A percentile compares a stretch with the other conserved stretches of the same genome.
Conservation (phyloP, 2,797 vertebrate genomes). For the Loris lydekkerianus region DNA sequence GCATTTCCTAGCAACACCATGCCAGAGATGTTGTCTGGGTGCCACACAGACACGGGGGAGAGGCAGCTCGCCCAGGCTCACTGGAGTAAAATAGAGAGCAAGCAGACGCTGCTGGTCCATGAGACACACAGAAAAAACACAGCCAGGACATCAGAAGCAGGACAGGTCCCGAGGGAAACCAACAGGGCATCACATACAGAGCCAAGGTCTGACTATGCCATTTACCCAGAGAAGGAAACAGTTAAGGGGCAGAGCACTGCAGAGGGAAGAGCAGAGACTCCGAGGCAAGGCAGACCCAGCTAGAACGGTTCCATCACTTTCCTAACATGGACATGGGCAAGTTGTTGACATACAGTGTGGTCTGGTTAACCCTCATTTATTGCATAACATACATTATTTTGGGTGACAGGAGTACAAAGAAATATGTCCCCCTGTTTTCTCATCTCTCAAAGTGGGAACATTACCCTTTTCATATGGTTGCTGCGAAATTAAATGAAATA, state of each 20-base stretch:
- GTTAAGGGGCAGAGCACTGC: neutral
- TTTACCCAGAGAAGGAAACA: neutral
- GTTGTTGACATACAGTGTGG: neutral
- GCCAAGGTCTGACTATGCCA: neutral
- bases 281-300: neutral
- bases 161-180: neutral
- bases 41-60: slow-evolving; percentile 2
- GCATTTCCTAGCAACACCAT: slow-evolving; percentile 69
- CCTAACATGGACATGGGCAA: neutral
- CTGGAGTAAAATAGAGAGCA: slow-evolving; percentile 58
- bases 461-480: neutral
- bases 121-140: neutral
- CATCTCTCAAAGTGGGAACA: slow-evolving; percentile 11
- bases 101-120: neutral
- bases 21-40: neutral
- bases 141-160: neutral
- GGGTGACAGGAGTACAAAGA: neutral
- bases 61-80: slow-evolving; percentile 27
- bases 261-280: neutral
- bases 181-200: too few species aligned
- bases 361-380: neutral
- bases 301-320: neutral
- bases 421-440: neutral
- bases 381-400: neutral
- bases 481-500: neutral